These are phyloP conservation scores for Carcina quercana DNA, from an alignment of 2,888 invertebrate species.

Conservation along the genomic window DNA sequence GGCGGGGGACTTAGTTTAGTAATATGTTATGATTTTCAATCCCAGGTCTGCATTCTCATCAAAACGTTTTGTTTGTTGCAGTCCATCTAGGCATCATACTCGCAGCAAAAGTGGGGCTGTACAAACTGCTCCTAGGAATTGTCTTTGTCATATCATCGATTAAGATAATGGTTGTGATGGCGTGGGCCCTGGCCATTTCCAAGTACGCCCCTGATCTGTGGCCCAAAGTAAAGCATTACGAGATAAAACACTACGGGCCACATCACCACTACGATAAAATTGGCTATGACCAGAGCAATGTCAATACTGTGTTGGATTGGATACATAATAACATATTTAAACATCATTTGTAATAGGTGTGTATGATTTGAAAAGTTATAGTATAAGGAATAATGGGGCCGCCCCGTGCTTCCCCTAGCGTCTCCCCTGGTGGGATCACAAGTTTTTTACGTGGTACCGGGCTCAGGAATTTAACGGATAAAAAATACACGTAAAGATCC, in stretches of 20 bases:
- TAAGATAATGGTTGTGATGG: slow-evolving; percentile 48
- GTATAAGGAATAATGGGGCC: too few relatives aligned
- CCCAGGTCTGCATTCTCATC: too few relatives aligned
- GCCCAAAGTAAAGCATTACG: slow-evolving; percentile 35
- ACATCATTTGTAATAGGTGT: not conserved
- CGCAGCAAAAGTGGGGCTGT: slow-evolving; percentile 53
- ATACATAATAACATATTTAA: not conserved
- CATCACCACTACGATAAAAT: not conserved
- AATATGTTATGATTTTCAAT: too few relatives aligned
- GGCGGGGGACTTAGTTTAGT: too few relatives aligned
- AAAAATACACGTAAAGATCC: too few relatives aligned
- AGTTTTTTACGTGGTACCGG: too few relatives aligned
- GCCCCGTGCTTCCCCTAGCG: too few relatives aligned
- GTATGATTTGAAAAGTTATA: too few relatives aligned
- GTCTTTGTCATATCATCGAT: slow-evolving; percentile 39
- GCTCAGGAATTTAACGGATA: too few relatives aligned
- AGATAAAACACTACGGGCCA: slow-evolving; percentile 11
- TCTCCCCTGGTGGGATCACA: too few relatives aligned
- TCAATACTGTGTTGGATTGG: not conserved
- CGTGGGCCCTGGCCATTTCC: slow-evolving; percentile 48
- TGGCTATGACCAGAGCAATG: not conserved
- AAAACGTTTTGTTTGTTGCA: slow-evolving; percentile 60
- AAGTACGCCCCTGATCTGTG: slow-evolving; percentile 50
- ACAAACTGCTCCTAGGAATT: slow-evolving; percentile 51
- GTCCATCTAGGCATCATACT: slow-evolving; percentile 51